Base-by-base conservation (phyloP, 2,888 invertebrate genomes). In the Melieria omissa region DNA sequence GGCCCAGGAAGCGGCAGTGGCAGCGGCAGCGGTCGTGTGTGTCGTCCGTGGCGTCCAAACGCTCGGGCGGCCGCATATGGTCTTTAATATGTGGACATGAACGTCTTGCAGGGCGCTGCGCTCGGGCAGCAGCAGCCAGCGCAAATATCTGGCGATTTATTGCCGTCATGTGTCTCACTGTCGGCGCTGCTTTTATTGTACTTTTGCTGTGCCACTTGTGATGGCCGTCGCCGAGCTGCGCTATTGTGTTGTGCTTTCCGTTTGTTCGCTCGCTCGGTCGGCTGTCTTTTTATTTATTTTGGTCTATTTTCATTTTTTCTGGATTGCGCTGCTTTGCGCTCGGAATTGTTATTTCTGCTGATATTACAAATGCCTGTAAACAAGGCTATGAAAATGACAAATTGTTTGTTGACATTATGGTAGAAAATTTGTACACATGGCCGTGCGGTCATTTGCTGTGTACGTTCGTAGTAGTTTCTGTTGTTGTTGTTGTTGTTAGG, bases 341-440 rank as follows among this genome's bases (percentile, higher is more conserved):
- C 47, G 60, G 60, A 68, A 45, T 60, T 61, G 60, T 61, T 52
- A 61, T 68, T 60, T 60, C 61, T 68, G 61, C 61, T 52, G 49
- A 55, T 69, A 58, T 55, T 69, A 67, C 58, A 69, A 69, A 63
- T 62, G 54, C 14, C 42, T 55, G 64, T 65, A 70, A 70, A 70
- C 64, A 70, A 60, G 63, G 52, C 65, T 58, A 65, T 70, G 71
- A 71, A 65, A 71, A 71, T 71, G 65, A 71, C 65, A 71, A 71
- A 65, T 71, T 65, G 65, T 71, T 71, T 71, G 71, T 71, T 71
- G 71, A 71, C 71, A 71, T 65, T 61, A 60, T 71, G 12, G 54
- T 55, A 49, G 69, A 41, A 46, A 62, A 62, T 69, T 69, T 46
- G 62, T 55, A 54, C 45, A 45, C 8, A 49, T 49, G 49, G 12